Conservation (phyloP, 2,888 invertebrate genomes). For the Dolichomitus sp. region DNA sequence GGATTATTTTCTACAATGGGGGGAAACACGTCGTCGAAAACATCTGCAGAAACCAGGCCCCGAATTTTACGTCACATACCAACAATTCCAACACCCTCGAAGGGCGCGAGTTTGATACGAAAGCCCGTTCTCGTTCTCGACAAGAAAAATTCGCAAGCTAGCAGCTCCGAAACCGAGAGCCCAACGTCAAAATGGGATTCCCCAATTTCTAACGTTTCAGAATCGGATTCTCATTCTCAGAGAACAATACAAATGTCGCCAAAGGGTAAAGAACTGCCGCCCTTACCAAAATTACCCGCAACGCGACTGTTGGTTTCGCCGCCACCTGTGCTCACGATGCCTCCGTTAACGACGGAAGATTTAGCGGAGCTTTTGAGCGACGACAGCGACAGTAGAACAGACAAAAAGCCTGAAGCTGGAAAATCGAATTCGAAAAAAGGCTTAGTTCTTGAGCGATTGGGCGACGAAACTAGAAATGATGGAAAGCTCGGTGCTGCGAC, state of each 20-base stretch:
- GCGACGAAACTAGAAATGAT: slow-evolving; percentile 47
- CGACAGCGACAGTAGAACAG: slow-evolving; percentile 80
- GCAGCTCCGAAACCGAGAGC: slow-evolving; percentile 58
- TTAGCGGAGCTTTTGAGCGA: slow-evolving; percentile 82
- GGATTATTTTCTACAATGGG: slow-evolving; percentile 11
- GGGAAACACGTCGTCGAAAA: slow-evolving; percentile 25
- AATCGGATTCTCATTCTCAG: slow-evolving; percentile 71
- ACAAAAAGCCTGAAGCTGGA: slow-evolving; percentile 61
- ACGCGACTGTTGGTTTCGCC: slow-evolving; percentile 77
- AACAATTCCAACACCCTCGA: slow-evolving; percentile 76
- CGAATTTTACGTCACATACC: slow-evolving; percentile 75
- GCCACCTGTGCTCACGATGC: slow-evolving; percentile 77
- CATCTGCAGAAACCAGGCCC: slow-evolving; percentile 34
- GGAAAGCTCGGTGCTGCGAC: slow-evolving; percentile 18
- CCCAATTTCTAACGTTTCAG: slow-evolving; percentile 67
- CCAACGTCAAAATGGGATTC: slow-evolving; percentile 64
- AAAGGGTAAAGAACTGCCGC: slow-evolving; percentile 66
- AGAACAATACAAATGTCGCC: slow-evolving; percentile 70
- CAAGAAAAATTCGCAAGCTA: slow-evolving; percentile 68
- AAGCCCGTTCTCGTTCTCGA: slow-evolving; percentile 75
- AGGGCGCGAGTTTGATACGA: slow-evolving; percentile 74
- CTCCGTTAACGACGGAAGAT: slow-evolving; percentile 83
- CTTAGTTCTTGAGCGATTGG: not conserved
- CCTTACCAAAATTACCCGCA: slow-evolving; percentile 63
- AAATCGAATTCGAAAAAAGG: slow-evolving; percentile 11